phyloP scores from a whole-genome alignment of 2,797 vertebrate genomes.

The Pampus argenteus region DNA sequence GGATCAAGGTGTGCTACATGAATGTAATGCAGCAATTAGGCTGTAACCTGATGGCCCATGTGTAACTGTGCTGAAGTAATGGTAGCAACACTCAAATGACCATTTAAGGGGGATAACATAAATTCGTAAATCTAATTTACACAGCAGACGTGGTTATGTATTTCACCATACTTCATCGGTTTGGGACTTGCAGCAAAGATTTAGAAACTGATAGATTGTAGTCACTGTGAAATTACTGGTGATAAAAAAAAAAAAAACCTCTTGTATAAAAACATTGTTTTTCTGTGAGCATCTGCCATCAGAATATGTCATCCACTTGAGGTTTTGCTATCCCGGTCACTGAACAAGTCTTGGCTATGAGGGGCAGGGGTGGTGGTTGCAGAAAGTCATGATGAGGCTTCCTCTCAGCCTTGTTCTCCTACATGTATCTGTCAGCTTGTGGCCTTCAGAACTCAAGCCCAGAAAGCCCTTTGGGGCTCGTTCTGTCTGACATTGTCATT shows the following conservation, averaged over 20 bases:
- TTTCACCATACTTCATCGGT: slow-evolving; percentile 52
- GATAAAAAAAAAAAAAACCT: slow-evolving; percentile 59
- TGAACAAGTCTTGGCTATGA: slow-evolving; percentile 74
- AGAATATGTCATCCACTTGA: slow-evolving; percentile 75
- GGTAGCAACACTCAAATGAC: slow-evolving; percentile 29
- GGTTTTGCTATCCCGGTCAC: slow-evolving; percentile 74
- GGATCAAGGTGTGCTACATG: background rate
- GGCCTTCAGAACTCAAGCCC: slow-evolving; percentile 73
- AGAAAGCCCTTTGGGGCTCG: slow-evolving; percentile 59
- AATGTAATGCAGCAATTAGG: background rate
- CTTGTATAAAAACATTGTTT: slow-evolving; percentile 63
- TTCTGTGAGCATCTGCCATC: slow-evolving; percentile 69
- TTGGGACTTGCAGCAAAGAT: slow-evolving; percentile 49
- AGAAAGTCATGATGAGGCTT: slow-evolving; percentile 70
- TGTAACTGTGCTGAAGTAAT: slow-evolving; percentile 25
- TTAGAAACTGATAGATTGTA: slow-evolving; percentile 59
- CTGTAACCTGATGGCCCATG: background rate
- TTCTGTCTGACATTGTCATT: slow-evolving; percentile 77
- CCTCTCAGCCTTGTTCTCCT: slow-evolving; percentile 66
- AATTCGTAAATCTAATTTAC: slow-evolving; percentile 42
- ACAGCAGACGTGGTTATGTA: slow-evolving; percentile 45
- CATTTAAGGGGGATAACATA: slow-evolving; percentile 27
- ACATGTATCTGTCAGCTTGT: slow-evolving; percentile 79
- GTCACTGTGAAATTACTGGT: slow-evolving; percentile 51
- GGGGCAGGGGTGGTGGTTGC: slow-evolving; percentile 69